Percentiles rank a stretch among this genome's conserved stretches.
phyloP scores from a whole-genome alignment of 2,888 invertebrate genomes.

The Rapana venosa region DNA sequence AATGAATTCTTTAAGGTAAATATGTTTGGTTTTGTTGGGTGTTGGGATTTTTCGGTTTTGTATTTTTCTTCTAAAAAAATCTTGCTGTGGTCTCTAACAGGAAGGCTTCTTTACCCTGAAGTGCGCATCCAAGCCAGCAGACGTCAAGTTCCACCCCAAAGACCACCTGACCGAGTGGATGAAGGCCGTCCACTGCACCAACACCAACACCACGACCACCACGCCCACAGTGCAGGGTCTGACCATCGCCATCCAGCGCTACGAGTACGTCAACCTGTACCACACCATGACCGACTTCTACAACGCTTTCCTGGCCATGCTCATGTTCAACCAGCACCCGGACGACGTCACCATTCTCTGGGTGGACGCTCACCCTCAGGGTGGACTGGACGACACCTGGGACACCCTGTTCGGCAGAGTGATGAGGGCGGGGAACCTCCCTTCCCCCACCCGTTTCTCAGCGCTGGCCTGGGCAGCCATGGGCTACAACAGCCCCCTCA shows the following conservation, averaged over 20 bases:
- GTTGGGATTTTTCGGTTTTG: too few relatives aligned
- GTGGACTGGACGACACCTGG: constrained; percentile 73
- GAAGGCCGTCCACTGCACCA: not conserved
- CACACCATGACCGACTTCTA: constrained; percentile 74
- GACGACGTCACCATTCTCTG: constrained; percentile 67
- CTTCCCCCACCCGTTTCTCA: constrained; percentile 55
- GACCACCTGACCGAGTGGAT: constrained; percentile 34
- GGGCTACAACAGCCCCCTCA: constrained; percentile 73
- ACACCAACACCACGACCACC: not conserved
- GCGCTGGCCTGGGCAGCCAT: constrained; percentile 70
- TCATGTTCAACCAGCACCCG: constrained; percentile 58
- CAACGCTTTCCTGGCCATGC: constrained; percentile 68
- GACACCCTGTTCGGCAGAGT: constrained; percentile 67
- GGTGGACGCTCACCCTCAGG: constrained; percentile 74
- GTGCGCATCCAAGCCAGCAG: constrained; percentile 22
- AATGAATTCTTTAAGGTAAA: too few relatives aligned
- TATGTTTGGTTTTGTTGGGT: too few relatives aligned
- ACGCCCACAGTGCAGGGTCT: constrained; percentile 42
- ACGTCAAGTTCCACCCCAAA: not conserved
- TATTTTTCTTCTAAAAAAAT: too few relatives aligned
- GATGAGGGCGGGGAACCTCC: constrained; percentile 60
- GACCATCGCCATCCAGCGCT: constrained; percentile 68
- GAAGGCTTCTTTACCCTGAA: constrained; percentile 37
- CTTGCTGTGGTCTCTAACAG: not conserved
- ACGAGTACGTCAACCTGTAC: constrained; percentile 74